phyloP scores from a whole-genome alignment of 2,113 vertebrate genomes.

The Elephas maximus region DNA sequence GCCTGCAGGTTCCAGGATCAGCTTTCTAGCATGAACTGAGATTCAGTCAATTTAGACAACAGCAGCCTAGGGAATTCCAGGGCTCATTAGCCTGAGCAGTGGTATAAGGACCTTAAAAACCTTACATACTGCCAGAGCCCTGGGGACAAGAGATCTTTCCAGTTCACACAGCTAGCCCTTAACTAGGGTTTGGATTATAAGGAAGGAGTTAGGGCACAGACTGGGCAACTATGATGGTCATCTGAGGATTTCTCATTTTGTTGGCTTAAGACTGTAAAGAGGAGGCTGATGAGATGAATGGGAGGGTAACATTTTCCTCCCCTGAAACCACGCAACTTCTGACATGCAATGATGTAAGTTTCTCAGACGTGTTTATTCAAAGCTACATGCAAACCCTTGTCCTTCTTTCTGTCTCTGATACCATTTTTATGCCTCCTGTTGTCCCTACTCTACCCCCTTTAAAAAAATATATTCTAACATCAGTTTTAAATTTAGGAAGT shows the following conservation, averaged over 20 bases:
- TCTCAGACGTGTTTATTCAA: neutral
- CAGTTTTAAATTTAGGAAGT: slow-evolving; percentile 54
- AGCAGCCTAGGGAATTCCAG: slow-evolving; percentile 30
- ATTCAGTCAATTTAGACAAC: neutral
- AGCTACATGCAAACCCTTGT: neutral
- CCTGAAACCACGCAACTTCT: neutral
- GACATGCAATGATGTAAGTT: slow-evolving; percentile 62
- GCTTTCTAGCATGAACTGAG: slow-evolving; percentile 1
- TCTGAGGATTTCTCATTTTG: neutral
- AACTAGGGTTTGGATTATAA: slow-evolving; percentile 40
- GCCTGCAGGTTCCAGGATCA: neutral
- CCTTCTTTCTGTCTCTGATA: neutral
- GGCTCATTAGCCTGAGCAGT: slow-evolving; percentile 67
- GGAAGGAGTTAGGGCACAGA: neutral
- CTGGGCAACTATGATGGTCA: neutral
- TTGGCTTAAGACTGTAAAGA: neutral
- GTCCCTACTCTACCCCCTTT: neutral
- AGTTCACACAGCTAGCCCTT: neutral
- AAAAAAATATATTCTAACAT: neutral
- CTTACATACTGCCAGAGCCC: neutral
- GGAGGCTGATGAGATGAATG: neutral
- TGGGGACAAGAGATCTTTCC: slow-evolving; percentile 25
- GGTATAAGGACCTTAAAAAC: neutral
- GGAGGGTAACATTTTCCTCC: neutral
- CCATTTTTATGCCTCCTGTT: neutral